Evolutionary conservation across 2,797 vertebrate genomes (phyloP).

Genomic region (Triplophysa bombifrons): DNA sequence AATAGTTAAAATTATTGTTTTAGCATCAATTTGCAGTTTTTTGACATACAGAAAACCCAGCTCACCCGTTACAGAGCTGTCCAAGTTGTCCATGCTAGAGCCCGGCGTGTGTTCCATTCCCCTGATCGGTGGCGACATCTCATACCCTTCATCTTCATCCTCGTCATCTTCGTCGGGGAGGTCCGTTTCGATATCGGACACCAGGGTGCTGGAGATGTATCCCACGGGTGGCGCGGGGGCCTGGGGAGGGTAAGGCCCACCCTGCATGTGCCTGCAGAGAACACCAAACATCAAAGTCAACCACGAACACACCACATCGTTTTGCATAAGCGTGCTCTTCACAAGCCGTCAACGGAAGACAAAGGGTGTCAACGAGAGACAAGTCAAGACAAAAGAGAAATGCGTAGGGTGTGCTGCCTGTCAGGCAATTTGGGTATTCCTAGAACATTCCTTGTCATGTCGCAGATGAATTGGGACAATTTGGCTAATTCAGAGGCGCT

Average conservation of each 20-base stretch:
- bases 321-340: constrained; percentile 49
- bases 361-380: constrained; percentile 49
- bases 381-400: constrained; percentile 42
- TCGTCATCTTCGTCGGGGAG: constrained; percentile 86
- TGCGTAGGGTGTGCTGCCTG: constrained; percentile 44
- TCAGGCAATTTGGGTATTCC: constrained; percentile 57
- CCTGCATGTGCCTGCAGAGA: constrained; percentile 90
- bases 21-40: background rate
- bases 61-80: constrained; percentile 97
- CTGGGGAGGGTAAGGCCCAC: constrained; percentile 89
- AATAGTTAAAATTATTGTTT: background rate
- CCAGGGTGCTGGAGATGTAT: constrained; percentile 94
- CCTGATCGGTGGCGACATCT: constrained; percentile 87
- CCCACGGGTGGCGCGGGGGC: constrained; percentile 94
- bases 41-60: background rate
- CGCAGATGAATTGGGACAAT: constrained; percentile 63
- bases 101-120: constrained; percentile 94
- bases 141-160: constrained; percentile 87
- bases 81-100: constrained; percentile 98
- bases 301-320: constrained; percentile 9
- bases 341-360: constrained; percentile 55
- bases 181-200: constrained; percentile 97
- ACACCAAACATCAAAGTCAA: constrained; percentile 23
- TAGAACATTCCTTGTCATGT: constrained; percentile 54
- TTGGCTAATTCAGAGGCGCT: constrained; percentile 64